Percentiles rank a stretch among this genome's conserved stretches.
Conservation (phyloP, 2,113 vertebrate species). For the Apodemus speciosus region DNA sequence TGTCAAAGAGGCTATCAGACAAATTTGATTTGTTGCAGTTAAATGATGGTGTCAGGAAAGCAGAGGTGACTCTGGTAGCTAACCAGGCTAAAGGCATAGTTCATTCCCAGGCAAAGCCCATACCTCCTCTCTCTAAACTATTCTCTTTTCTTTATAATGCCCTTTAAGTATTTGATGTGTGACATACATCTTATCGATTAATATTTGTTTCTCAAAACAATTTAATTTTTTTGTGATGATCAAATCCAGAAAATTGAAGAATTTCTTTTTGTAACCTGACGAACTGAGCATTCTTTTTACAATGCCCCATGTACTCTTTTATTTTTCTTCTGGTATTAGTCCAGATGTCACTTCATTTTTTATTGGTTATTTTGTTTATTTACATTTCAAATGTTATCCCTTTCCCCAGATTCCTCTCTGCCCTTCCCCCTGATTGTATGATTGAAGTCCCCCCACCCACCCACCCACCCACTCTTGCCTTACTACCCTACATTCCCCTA, state of each 20-base stretch:
- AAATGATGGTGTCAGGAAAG: constrained; percentile 39
- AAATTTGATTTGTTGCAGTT: constrained; percentile 61
- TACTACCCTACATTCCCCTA: too few species aligned
- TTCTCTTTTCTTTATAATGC: neutral
- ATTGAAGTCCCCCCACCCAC: too few species aligned
- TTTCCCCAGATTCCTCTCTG: too few species aligned
- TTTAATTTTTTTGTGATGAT: neutral
- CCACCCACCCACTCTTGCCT: too few species aligned
- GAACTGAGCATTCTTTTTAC: neutral
- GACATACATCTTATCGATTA: neutral
- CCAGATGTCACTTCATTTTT: neutral
- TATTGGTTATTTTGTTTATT: too few species aligned
- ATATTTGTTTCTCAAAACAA: neutral
- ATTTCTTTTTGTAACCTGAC: neutral
- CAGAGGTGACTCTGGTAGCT: constrained; percentile 9
- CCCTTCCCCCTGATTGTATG: too few species aligned
- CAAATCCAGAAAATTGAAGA: neutral
- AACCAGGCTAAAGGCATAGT: constrained; percentile 19
- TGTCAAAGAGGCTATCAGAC: constrained; percentile 45
- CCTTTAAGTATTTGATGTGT: neutral
- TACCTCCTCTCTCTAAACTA: neutral
- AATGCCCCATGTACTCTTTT: neutral
- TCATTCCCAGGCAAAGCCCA: neutral
- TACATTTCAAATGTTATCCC: too few species aligned
- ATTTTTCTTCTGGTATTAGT: neutral